Conservation (phyloP, 92 coral and sea anemone species). For the Desmophyllum pertusum region DNA sequence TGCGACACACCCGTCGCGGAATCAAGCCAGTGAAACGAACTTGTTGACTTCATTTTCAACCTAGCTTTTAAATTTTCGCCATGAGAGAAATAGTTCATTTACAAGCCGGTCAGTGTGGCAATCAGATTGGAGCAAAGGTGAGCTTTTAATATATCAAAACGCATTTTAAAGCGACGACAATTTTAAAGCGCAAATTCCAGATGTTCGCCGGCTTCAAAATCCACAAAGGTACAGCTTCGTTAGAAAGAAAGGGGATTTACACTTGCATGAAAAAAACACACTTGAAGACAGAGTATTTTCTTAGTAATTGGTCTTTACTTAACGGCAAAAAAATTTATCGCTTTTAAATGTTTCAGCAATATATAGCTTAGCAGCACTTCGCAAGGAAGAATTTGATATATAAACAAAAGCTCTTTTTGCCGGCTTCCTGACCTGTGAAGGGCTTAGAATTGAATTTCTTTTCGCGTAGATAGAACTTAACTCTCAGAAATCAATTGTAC, state of each 20-base stretch:
- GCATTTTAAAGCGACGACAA: background rate
- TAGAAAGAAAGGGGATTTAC: background rate
- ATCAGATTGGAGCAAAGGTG: conserved; percentile 97
- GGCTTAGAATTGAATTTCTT: background rate
- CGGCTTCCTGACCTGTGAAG: background rate
- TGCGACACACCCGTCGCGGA: conserved; percentile 10
- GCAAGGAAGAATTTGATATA: background rate
- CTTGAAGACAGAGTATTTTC: background rate
- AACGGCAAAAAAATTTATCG: background rate
- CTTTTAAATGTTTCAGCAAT: background rate
- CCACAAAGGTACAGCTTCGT: background rate
- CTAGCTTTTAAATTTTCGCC: background rate
- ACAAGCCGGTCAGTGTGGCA: conserved; percentile 95
- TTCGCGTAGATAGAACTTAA: background rate
- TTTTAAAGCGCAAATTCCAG: background rate
- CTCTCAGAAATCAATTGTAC: background rate
- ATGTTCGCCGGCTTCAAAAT: background rate
- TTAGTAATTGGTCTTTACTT: background rate
- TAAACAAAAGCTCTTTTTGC: background rate
- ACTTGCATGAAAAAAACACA: no score
- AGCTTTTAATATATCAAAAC: background rate
- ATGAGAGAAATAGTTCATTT: conserved; percentile 96
- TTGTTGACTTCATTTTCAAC: background rate
- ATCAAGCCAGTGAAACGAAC: background rate
- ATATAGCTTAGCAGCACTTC: background rate